Conservation (phyloP, 2,888 invertebrate genomes). For the Amblyteles armatorius region DNA sequence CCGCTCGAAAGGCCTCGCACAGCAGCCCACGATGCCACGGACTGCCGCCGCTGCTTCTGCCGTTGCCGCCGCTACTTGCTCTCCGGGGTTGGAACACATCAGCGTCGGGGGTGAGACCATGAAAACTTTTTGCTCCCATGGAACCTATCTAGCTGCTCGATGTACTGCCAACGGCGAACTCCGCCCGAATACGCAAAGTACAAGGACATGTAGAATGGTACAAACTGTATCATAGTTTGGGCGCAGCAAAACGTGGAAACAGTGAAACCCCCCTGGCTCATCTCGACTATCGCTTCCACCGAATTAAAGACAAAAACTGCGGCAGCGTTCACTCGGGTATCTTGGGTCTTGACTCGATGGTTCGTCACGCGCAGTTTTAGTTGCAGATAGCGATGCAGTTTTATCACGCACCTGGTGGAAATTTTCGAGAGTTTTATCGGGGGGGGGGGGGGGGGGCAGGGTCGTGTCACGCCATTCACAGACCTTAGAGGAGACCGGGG, state of each 20-base stretch:
- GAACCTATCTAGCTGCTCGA: slow-evolving; percentile 45
- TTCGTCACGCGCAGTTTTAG: slow-evolving; percentile 6
- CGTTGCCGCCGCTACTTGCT: slow-evolving; percentile 36
- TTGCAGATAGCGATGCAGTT: not conserved
- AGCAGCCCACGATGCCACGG: slow-evolving; percentile 45
- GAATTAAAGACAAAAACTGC: not conserved
- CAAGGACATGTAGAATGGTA: slow-evolving; percentile 29
- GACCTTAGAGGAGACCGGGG: not conserved
- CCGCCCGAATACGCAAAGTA: slow-evolving; percentile 52
- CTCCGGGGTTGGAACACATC: slow-evolving; percentile 43
- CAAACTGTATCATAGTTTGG: slow-evolving; percentile 33
- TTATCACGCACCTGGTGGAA: not conserved
- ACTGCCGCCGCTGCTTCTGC: slow-evolving; percentile 8
- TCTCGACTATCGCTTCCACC: slow-evolving; percentile 12
- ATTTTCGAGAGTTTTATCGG: no score
- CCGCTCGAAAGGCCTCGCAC: slow-evolving; percentile 30
- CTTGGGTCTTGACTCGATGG: slow-evolving; percentile 3
- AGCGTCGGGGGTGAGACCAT: slow-evolving; percentile 44
- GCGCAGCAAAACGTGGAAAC: slow-evolving; percentile 16
- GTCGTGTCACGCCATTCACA: not conserved
- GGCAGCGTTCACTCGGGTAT: not conserved
- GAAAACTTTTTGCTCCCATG: slow-evolving; percentile 64
- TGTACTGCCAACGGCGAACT: slow-evolving; percentile 42
- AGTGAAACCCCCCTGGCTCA: not conserved
- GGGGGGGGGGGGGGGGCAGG: no score